Percentiles rank a stretch among this genome's conserved stretches.
These are phyloP conservation scores for Cynoglossus semilaevis DNA, from an alignment of 2,113 vertebrate species.

Conservation along the genomic window DNA sequence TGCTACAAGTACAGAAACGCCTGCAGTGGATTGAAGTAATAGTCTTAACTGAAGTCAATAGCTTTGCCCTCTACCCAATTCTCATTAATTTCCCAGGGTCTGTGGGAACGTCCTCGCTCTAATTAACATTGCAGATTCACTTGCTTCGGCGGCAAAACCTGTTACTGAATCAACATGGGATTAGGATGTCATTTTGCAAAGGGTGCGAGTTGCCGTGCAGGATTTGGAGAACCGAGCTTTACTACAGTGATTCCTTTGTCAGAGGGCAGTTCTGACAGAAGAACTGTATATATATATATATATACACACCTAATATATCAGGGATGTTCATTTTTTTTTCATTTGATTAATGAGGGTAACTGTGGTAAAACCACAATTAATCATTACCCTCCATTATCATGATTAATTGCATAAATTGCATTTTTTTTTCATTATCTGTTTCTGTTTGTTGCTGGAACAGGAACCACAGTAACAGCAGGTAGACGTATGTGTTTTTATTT, in stretches of 20 bases:
- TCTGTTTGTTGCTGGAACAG: too few species aligned
- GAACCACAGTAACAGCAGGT: too few species aligned
- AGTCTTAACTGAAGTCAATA: conserved; percentile 56
- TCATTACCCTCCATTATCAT: too few species aligned
- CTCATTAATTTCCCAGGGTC: conserved; percentile 65
- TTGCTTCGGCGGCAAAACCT: conserved; percentile 58
- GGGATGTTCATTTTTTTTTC: conserved; percentile 13
- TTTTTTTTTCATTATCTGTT: too few species aligned
- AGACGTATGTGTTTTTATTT: too few species aligned
- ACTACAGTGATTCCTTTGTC: conserved; percentile 27
- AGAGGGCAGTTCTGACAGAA: not conserved
- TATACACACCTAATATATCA: not conserved
- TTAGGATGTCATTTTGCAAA: conserved; percentile 37
- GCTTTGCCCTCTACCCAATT: conserved; percentile 14
- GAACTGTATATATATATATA: conserved; percentile 14
- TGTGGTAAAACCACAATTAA: too few species aligned
- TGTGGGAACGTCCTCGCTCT: conserved; percentile 58
- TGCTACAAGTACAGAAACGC: conserved; percentile 55
- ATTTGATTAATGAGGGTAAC: conserved; percentile 1
- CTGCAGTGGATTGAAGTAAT: conserved; percentile 51
- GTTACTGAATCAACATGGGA: conserved; percentile 55
- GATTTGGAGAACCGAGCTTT: conserved; percentile 21
- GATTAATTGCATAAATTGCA: too few species aligned
- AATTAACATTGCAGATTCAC: conserved; percentile 64
- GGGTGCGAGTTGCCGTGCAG: conserved; percentile 15